Evolutionary conservation across 1,140 invertebrate species (phyloP).

Genomic region (Drosophila lacteicornis): DNA sequence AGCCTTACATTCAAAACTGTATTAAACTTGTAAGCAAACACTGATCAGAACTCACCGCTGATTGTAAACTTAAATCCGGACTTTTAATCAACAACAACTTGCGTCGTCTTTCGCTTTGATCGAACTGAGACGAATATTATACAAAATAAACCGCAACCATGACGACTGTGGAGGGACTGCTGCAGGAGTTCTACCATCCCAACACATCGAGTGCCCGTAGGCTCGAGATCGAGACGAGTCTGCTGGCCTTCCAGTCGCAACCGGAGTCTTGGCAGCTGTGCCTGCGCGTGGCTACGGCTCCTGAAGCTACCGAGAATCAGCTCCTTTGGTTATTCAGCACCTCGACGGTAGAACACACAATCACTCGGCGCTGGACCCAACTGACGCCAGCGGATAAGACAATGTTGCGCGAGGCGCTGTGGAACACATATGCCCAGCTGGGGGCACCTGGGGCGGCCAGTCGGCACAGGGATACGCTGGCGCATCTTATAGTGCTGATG

Average conservation of each 20-base stretch:
- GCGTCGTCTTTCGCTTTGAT: no score
- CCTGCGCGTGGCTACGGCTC: slow-evolving; percentile 88
- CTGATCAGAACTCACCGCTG: no score
- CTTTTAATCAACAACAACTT: no score
- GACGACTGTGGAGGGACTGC: slow-evolving; percentile 89
- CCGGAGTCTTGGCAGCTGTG: slow-evolving; percentile 93
- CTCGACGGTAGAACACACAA: slow-evolving; percentile 94
- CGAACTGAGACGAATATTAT: no score
- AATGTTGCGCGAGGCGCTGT: slow-evolving; percentile 90
- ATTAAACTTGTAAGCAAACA: no score
- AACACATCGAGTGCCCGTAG: slow-evolving; percentile 93
- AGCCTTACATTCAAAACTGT: no score
- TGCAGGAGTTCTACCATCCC: slow-evolving; percentile 94
- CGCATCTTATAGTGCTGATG: slow-evolving; percentile 79
- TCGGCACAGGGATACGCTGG: slow-evolving; percentile 78
- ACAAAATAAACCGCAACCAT: slow-evolving; percentile 52
- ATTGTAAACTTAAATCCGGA: no score
- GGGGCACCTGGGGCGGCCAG: slow-evolving; percentile 26
- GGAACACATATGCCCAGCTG: slow-evolving; percentile 85
- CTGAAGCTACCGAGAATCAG: slow-evolving; percentile 89
- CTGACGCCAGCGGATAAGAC: slow-evolving; percentile 89
- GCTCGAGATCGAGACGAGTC: slow-evolving; percentile 92
- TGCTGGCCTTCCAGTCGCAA: slow-evolving; percentile 92
- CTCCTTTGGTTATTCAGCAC: slow-evolving; percentile 96
- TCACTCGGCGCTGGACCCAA: slow-evolving; percentile 93